These are phyloP conservation scores for Nipponia nippon DNA, from an alignment of 2,113 vertebrate species.

Conservation along the genomic window DNA sequence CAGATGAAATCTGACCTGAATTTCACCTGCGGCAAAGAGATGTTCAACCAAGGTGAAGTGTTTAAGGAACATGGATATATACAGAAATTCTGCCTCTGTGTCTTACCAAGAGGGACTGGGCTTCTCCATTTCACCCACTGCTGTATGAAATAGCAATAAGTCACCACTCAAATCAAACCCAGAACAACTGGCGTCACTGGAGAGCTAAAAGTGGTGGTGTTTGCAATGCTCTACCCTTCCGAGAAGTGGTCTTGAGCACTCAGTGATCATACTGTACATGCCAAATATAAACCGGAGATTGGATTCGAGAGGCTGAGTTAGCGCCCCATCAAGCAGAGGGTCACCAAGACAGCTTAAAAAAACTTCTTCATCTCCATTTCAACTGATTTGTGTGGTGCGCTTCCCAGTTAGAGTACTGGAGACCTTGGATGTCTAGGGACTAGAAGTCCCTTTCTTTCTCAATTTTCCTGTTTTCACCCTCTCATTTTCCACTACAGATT, in stretches of 20 bases:
- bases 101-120: not conserved
- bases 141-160: accelerated
- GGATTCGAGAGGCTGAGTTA: accelerated
- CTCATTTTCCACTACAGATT: not conserved
- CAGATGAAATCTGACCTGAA: not conserved
- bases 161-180: not conserved
- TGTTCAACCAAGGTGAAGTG: not conserved
- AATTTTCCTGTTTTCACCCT: not conserved
- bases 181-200: not conserved
- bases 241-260: not conserved
- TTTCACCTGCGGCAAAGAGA: not conserved
- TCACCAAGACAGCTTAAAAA: not conserved
- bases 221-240: not conserved
- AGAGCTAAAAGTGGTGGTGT: not conserved
- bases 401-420: not conserved
- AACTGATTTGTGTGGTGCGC: not conserved
- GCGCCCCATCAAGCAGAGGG: not conserved
- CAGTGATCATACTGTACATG: accelerated
- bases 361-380: not conserved
- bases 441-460: not conserved
- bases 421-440: not conserved
- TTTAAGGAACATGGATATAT: not conserved
- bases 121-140: not conserved
- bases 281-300: not conserved
- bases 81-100: not conserved